Percentiles rank a stretch among this genome's conserved stretches.
Evolutionary conservation across 1,140 invertebrate genomes (phyloP).

Genomic region (Drosophila suzukii): DNA sequence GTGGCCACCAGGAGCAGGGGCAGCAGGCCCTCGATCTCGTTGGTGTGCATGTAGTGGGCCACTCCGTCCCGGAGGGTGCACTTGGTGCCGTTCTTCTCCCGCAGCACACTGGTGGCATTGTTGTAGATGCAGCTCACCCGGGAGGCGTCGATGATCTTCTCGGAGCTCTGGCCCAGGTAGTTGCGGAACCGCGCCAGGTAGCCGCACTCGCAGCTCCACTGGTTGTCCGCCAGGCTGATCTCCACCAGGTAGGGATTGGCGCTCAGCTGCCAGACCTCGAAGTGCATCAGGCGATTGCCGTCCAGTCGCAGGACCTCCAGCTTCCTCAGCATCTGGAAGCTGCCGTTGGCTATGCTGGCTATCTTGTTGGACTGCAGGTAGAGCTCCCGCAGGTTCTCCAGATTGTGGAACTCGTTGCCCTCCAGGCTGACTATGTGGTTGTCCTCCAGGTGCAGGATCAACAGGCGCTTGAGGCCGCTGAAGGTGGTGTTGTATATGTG

Average conservation of each 20-base stretch:
- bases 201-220: conserved; percentile 95
- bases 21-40: conserved; percentile 92
- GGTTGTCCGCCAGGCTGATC: conserved; percentile 92
- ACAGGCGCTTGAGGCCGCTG: conserved; percentile 91
- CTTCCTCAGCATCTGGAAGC: conserved; percentile 91
- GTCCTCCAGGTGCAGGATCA: conserved; percentile 93
- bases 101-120: conserved; percentile 87
- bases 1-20: conserved; percentile 91
- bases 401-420: conserved; percentile 93
- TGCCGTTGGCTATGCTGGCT: conserved; percentile 92
- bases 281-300: conserved; percentile 92
- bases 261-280: conserved; percentile 90
- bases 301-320: conserved; percentile 94
- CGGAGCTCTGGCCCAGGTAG: conserved; percentile 90
- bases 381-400: conserved; percentile 92
- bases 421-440: conserved; percentile 92
- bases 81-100: conserved; percentile 89
- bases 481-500: conserved; percentile 95
- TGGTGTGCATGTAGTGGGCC: conserved; percentile 89
- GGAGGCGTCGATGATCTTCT: conserved; percentile 90
- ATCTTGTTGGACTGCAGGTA: conserved; percentile 95
- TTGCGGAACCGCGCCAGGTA: conserved; percentile 91
- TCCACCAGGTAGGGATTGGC: conserved; percentile 91
- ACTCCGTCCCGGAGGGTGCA: conserved; percentile 88
- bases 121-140: conserved; percentile 89